Conservation (phyloP, 2,888 invertebrate species). For the Diabrotica balteata region DNA sequence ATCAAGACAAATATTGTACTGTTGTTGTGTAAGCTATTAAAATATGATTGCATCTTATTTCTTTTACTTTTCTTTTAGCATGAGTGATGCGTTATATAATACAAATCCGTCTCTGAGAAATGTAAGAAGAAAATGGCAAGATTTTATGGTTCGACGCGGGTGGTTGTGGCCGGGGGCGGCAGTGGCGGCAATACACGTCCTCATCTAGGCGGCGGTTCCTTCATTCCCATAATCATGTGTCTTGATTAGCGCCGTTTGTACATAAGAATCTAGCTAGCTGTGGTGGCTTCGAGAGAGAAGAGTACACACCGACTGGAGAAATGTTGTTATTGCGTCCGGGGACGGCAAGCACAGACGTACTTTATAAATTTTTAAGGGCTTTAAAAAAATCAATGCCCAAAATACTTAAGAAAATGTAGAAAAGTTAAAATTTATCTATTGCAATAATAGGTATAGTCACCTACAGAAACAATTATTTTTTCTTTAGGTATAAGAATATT, state of each 20-base stretch:
- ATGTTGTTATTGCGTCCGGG: constrained; percentile 53
- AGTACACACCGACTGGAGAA: constrained; percentile 36
- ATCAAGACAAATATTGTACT: no score
- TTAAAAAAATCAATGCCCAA: background rate
- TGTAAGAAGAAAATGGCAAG: constrained; percentile 36
- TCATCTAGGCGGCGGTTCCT: constrained; percentile 47
- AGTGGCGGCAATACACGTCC: constrained; percentile 52
- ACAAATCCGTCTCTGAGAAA: constrained; percentile 25
- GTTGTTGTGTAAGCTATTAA: no score
- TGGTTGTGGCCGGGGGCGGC: constrained; percentile 33
- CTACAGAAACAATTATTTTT: no score
- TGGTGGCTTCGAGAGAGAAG: constrained; percentile 21
- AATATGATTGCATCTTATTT: no score
- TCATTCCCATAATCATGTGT: constrained; percentile 60
- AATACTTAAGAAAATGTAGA: background rate
- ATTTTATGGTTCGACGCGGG: constrained; percentile 51
- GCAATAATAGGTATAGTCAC: no score
- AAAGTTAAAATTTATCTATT: background rate
- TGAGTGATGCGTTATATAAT: background rate
- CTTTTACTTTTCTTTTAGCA: no score
- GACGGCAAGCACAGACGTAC: constrained; percentile 12
- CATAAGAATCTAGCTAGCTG: constrained; percentile 52
- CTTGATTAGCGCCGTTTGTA: constrained; percentile 62
- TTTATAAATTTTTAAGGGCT: background rate
- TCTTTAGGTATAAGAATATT: no score